These are phyloP conservation scores for Chelmon rostratus DNA, from an alignment of 2,797 vertebrate species.

Conservation along the genomic window DNA sequence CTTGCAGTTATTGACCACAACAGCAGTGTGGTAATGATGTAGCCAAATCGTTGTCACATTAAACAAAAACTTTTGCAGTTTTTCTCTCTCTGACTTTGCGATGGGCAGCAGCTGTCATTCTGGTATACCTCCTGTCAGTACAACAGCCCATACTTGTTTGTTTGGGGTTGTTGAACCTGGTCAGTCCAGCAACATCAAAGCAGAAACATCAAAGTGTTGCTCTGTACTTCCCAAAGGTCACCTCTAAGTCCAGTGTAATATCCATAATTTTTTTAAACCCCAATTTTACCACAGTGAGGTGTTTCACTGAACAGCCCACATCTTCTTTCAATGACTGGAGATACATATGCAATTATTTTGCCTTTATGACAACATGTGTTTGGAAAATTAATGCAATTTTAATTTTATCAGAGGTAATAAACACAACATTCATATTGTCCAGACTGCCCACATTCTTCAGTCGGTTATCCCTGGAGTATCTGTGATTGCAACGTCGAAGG, in stretches of 20 bases:
- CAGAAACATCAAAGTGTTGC: slow-evolving; percentile 40
- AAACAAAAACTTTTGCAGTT: background rate
- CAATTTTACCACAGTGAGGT: background rate
- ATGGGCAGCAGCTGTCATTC: background rate
- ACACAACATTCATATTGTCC: background rate
- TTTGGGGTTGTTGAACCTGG: background rate
- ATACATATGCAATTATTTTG: background rate
- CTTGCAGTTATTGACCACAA: background rate
- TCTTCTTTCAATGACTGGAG: background rate
- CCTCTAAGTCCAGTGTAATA: background rate
- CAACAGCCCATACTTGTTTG: slow-evolving; percentile 31
- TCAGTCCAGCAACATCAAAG: slow-evolving; percentile 51
- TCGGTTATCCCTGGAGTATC: background rate
- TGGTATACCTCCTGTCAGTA: background rate
- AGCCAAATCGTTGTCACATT: background rate
- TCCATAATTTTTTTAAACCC: background rate
- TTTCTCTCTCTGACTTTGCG: background rate
- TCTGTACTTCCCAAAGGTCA: slow-evolving; percentile 38
- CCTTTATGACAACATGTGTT: background rate
- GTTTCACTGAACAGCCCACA: background rate
- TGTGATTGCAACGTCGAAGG: background rate
- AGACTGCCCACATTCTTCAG: too few species aligned
- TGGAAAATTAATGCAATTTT: background rate
- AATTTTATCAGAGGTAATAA: background rate
- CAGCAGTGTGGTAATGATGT: background rate